Evolutionary conservation across 2,888 invertebrate genomes (phyloP).

Genomic region (Halocaridina rubra): DNA sequence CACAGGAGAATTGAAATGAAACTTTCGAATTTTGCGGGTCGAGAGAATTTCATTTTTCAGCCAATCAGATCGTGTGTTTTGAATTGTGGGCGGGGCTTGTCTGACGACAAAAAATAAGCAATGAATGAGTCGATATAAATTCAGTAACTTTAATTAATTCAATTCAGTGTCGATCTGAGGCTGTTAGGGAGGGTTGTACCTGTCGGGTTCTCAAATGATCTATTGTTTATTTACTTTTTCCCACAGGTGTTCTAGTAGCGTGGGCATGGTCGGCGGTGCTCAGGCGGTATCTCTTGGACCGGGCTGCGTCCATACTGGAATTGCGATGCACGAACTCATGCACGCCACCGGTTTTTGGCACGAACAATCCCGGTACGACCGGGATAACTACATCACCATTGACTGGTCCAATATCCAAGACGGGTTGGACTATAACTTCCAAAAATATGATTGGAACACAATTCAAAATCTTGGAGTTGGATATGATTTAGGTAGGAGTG

Average conservation of each 20-base stretch:
- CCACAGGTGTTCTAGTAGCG: constrained; percentile 70
- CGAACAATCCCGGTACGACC: constrained; percentile 71
- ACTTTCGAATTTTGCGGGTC: too few relatives aligned
- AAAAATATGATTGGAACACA: constrained; percentile 66
- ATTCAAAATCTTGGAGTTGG: constrained; percentile 66
- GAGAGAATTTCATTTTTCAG: too few relatives aligned
- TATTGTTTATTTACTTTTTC: too few relatives aligned
- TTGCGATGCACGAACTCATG: constrained; percentile 71
- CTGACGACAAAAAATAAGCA: too few relatives aligned
- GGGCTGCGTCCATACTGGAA: constrained; percentile 68
- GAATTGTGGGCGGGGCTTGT: too few relatives aligned
- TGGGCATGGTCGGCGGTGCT: constrained; percentile 70
- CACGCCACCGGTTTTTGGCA: constrained; percentile 72
- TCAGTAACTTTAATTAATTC: too few relatives aligned
- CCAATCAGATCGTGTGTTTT: too few relatives aligned
- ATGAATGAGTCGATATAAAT: too few relatives aligned
- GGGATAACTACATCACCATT: constrained; percentile 69
- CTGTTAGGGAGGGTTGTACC: too few relatives aligned
- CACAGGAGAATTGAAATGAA: too few relatives aligned
- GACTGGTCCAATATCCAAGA: constrained; percentile 66
- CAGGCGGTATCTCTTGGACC: constrained; percentile 69
- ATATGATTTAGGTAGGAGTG: constrained; percentile 66
- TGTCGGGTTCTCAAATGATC: too few relatives aligned
- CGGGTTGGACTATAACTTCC: constrained; percentile 67
- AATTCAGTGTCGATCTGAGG: too few relatives aligned